These are phyloP conservation scores for Hypocryptadius cinnamomeus DNA, from an alignment of 2,113 vertebrate species.

Conservation along the genomic window DNA sequence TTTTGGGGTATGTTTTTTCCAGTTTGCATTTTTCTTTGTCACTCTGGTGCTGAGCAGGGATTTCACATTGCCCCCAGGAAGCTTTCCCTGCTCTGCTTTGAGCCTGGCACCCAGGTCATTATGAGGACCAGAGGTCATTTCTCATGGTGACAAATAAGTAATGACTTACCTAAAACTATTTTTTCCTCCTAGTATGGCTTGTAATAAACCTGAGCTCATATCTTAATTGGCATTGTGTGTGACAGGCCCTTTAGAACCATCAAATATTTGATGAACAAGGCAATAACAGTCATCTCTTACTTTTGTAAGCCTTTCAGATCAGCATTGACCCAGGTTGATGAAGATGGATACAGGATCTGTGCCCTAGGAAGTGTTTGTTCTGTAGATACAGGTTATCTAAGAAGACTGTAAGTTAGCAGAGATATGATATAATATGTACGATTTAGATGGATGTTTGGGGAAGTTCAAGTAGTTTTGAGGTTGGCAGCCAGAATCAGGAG, in stretches of 20 bases:
- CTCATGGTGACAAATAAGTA: not conserved
- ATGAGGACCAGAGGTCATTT: not conserved
- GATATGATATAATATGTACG: not conserved
- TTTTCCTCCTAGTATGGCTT: not conserved
- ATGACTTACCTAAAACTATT: not conserved
- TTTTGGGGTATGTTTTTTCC: not conserved
- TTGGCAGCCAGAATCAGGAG: not conserved
- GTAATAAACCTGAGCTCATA: not conserved
- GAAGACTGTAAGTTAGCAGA: not conserved
- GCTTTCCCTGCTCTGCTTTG: not conserved
- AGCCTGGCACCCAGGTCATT: not conserved
- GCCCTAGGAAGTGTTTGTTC: not conserved
- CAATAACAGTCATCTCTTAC: slow-evolving; percentile 28
- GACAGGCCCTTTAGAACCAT: slow-evolving; percentile 7
- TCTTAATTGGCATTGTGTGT: slow-evolving; percentile 38
- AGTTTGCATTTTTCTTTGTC: not conserved
- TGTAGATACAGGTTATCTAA: not conserved
- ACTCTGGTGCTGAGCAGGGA: not conserved
- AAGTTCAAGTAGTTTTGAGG: not conserved
- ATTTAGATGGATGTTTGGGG: not conserved
- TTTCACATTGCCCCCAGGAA: not conserved
- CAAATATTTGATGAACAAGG: slow-evolving; percentile 50
- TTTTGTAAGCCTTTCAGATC: slow-evolving; percentile 1
- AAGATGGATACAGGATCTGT: slow-evolving; percentile 37
- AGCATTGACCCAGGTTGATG: slow-evolving; percentile 32